Evolutionary conservation across 2,113 vertebrate species (phyloP), one percentile per base, ranked within the genome.

Genomic region (Corynorhinus townsendii): DNA sequence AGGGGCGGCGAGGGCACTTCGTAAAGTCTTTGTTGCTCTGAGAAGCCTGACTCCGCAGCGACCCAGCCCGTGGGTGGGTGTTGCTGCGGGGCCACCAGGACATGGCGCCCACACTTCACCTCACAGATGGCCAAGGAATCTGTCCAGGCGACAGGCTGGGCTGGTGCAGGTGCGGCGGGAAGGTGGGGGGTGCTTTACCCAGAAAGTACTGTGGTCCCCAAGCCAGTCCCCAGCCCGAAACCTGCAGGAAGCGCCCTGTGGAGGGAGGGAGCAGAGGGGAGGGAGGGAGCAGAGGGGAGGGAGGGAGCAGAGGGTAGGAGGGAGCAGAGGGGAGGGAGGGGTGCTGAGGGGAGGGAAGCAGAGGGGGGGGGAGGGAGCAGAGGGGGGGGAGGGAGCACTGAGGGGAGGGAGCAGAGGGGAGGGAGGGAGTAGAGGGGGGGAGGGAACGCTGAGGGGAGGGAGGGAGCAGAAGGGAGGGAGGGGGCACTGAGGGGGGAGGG

Each of bases 51-150:
- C 98, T 98, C 95, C 88, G 94, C 16, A 95, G 97, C 2, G 96
- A 98, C 98, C 98, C 91, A 98, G 98, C 97, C 98, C 97, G 97
- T 98, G 96, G 97, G 97, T 96, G 97, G 98, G 97, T 98, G 98
- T 98, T 96, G 95, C 97, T 77, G 96, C 91, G 96, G 95, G 97
- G 97, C 97, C 98, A 88, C 66, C 95, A 97, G 92, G 56, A 73
- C 91, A 91, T 94, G 89, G 93, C 66, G 15, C 77, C 86, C 97
- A 94, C 97, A 86, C 96, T 92, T 85, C 96, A 98, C 98, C 98
- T 97, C 98, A 98, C 98, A 98, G 97, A 98, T 96, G 94, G 97
- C 69, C 12, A 77, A 40, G 82, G 62, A 35, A 84, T 40, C 4
- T 3, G 68, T 59, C 90, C 33, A 72, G 1, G 11, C 7, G 4